Base-by-base conservation (phyloP, 2,113 vertebrate genomes). In the Cebus imitator region DNA sequence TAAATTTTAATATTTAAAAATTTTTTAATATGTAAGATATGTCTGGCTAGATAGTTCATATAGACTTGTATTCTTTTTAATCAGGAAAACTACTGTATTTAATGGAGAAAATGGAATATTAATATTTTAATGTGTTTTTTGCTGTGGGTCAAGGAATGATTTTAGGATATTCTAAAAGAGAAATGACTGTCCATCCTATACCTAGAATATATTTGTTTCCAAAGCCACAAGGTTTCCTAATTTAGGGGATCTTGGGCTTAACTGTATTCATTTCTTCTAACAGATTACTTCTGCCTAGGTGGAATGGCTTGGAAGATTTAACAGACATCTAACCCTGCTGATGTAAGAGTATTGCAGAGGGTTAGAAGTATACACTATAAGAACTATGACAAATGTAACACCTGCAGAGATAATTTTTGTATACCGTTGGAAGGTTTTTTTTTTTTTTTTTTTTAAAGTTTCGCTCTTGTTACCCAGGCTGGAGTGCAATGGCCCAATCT, bases 71-170 rank as follows among this genome's bases (percentile, higher is more conserved):
- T 57, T 80, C 78, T 73, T 23, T 23, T 55, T 76, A 84, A 72
- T 55, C 55, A 25, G n/a, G 48, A 93, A 61, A 61, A 82, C 5
- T 72, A 48, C 40, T 91, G n/a, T 81, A 83, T 89, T 73, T 89
- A 89, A 85, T 58, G 35, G 25, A 61, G 45, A 84, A 75, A 16
- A 14, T 21, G 50, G 32, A 50, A 40, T 37, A 32, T 55, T 95
- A 78, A 57, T 90, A 75, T 90, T 43, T 95, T 95, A 81, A 61
- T 80, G 25, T 61, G 40, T 57, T 45, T 64, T 92, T 93, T 81
- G 61, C 17, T 92, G 14, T 72, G 70, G 23, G 40, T 92, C 61
- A 70, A 91, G 45, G 23, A 72, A 43, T 92, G n/a, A 80, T 75
- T 95, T 43, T 79, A 83, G 32, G 16, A 55, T 52, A 45, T 73